Evolutionary conservation across 2,888 invertebrate genomes (phyloP).

Genomic region (Acanthacorydalis orientalis): DNA sequence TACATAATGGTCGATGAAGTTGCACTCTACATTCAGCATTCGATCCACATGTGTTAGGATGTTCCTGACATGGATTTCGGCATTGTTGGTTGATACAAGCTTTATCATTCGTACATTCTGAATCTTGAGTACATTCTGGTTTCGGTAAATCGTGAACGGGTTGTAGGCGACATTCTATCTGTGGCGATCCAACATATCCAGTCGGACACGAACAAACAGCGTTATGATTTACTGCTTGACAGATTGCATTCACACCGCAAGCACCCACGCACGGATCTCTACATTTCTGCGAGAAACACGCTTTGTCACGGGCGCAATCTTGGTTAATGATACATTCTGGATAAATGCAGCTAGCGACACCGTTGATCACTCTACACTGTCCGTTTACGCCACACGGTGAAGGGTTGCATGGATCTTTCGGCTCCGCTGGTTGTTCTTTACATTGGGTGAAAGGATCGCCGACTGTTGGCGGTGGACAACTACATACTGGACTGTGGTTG

Average conservation of each 20-base stretch:
- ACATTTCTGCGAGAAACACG: conserved; percentile 70
- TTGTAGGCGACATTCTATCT: conserved; percentile 48
- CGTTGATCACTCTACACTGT: conserved; percentile 55
- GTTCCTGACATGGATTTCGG: conserved; percentile 52
- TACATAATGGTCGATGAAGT: conserved; percentile 65
- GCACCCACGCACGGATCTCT: conserved; percentile 67
- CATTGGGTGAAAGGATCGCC: conserved; percentile 71
- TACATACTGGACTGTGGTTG: conserved; percentile 75
- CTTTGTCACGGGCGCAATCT: conserved; percentile 68
- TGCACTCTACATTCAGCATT: conserved; percentile 66
- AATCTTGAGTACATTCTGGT: conserved; percentile 60
- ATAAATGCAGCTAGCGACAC: conserved; percentile 56
- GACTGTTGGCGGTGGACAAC: conserved; percentile 50
- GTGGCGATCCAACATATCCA: conserved; percentile 62
- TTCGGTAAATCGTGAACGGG: conserved; percentile 32
- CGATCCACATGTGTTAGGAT: conserved; percentile 48
- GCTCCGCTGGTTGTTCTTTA: conserved; percentile 27
- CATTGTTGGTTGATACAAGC: conserved; percentile 65
- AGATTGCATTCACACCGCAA: conserved; percentile 69
- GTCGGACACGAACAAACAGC: conserved; percentile 69
- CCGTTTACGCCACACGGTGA: conserved; percentile 74
- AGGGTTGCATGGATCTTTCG: conserved; percentile 61
- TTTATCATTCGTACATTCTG: conserved; percentile 66
- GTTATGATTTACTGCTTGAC: conserved; percentile 63
- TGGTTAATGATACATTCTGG: conserved; percentile 79